Evolutionary conservation across 2,113 vertebrate species (phyloP).

Genomic region (Barnardius zonarius): DNA sequence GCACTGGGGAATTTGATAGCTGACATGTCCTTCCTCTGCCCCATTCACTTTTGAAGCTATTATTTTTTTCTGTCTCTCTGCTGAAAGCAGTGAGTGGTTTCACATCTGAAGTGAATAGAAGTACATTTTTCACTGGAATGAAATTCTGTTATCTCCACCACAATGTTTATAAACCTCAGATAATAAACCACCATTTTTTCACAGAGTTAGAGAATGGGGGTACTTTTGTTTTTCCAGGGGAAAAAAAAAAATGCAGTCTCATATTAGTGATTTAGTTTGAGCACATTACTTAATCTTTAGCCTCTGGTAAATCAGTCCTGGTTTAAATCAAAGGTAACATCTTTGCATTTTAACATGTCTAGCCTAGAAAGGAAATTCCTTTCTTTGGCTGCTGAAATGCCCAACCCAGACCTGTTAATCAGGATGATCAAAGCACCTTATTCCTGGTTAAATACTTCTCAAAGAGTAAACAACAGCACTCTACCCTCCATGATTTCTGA

Average conservation of each 20-base stretch:
- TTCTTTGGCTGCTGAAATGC: neutral
- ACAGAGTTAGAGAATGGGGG: neutral
- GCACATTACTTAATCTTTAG: neutral
- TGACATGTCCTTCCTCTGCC: neutral
- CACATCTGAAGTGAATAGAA: neutral
- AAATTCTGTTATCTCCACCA: neutral
- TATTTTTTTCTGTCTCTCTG: neutral
- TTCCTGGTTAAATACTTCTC: neutral
- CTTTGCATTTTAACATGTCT: neutral
- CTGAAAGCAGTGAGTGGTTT: neutral
- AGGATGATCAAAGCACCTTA: neutral
- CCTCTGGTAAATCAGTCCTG: neutral
- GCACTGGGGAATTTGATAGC: neutral
- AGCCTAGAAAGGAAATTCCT: neutral
- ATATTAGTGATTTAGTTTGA: neutral
- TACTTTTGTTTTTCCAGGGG: neutral
- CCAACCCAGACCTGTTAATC: neutral
- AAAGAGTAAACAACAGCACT: neutral
- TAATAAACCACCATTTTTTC: neutral
- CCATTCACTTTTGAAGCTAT: neutral
- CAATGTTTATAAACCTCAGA: neutral
- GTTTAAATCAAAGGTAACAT: neutral
- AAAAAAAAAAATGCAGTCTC: too few relatives aligned
- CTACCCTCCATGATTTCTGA: neutral
- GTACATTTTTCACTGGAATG: slow-evolving; percentile 36